Evolutionary conservation across 2,797 vertebrate species (phyloP), one percentile per base, ranked within the genome.

Genomic region (Cryptoprocta ferox): DNA sequence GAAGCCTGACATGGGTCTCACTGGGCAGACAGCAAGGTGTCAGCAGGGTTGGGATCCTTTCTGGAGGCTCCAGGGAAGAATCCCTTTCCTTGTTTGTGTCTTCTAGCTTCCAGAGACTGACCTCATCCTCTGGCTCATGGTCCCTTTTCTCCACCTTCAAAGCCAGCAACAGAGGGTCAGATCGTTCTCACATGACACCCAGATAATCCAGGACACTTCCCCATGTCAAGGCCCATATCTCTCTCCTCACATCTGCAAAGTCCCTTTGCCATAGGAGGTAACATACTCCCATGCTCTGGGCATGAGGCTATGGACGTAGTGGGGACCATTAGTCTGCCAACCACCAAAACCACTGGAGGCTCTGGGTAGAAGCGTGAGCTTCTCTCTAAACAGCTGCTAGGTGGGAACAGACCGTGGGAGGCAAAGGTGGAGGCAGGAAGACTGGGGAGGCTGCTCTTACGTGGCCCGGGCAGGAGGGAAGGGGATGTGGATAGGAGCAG

Each of bases 361-460:
- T 97, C 19, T 70, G 30, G 66, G 53, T 9, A 45, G 45, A 93
- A 71, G 59, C 30, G 6, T 45, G 56, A 19, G 37, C 81, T 14
- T 1, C 18, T 65, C 28, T 86, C 48, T 68, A 66, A 53, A 37
- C 0, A 7, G 82, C 35, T 71, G 3, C 26, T 19, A 6, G 28
- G 30, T 15, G 32, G 50, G 18, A 75, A 3, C 1, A 70, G 75
- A 32, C n/a, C 39, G 2, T 1, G 2, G 26, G 45, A 68, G n/a
- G 45, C 21, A 28, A 66, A 45, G 75, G 4, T 1, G 13, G 26
- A 30, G 19, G 19, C 32, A 80, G 8, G 32, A 19, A 81, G 53
- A 13, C 10, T 11, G 9, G 13, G 2, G 45, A 53, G 35, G 42
- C 28, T 32, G 5, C 32, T 37, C 14, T 2, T 0, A 0, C 2